Evolutionary conservation across 2,888 invertebrate species (phyloP).

Genomic region (Hydroisotoma schaefferi): DNA sequence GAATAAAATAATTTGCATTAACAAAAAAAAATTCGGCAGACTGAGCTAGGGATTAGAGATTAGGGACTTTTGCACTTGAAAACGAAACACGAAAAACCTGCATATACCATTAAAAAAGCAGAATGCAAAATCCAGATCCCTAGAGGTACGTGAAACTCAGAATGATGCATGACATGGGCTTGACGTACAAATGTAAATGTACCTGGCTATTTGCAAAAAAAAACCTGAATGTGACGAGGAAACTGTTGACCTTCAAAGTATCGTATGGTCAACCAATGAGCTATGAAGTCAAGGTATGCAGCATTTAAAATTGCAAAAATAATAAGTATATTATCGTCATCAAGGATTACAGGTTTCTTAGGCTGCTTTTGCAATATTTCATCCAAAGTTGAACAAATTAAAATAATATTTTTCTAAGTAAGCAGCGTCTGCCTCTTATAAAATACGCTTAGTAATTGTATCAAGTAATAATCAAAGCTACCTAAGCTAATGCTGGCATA

Average conservation of each 20-base stretch:
- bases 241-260: not conserved
- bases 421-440: not conserved
- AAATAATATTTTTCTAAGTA: not conserved
- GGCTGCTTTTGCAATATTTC: not conserved
- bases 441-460: not conserved
- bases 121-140: no score
- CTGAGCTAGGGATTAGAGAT: no score
- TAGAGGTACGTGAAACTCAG: no score
- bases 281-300: conserved; percentile 2
- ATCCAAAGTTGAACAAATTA: not conserved
- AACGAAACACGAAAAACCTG: no score
- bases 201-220: not conserved
- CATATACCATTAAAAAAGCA: no score
- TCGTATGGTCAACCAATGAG: not conserved
- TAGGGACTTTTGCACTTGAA: no score
- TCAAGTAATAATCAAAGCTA: no score
- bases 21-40: no score
- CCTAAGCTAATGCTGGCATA: no score
- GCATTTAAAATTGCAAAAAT: not conserved
- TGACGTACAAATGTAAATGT: not conserved
- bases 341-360: conserved; percentile 4
- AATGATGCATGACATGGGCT: no score
- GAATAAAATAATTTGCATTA: no score
- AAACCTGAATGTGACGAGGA: not conserved
- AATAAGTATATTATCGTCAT: not conserved